These are phyloP conservation scores for Cephalopholis sonnerati DNA, from an alignment of 2,113 vertebrate genomes.

Conservation along the genomic window DNA sequence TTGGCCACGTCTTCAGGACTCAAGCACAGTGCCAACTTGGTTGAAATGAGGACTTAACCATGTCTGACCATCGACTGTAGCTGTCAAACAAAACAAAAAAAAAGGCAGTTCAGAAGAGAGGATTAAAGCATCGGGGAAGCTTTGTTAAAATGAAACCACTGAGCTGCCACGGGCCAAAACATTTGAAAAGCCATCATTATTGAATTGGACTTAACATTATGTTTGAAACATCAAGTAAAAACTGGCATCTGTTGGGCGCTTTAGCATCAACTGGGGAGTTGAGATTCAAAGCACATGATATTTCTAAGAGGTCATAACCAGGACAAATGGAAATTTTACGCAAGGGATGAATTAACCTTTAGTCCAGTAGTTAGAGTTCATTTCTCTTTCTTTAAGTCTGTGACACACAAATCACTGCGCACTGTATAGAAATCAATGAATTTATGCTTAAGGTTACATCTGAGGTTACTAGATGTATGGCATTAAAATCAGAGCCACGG, in stretches of 20 bases:
- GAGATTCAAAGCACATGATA: conserved; percentile 17
- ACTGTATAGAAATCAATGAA: conserved; percentile 8
- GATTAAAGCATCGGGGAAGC: conserved; percentile 20
- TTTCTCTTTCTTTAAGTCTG: conserved; percentile 6
- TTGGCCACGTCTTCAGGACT: conserved; percentile 49
- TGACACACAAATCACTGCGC: not conserved
- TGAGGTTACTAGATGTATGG: conserved; percentile 15
- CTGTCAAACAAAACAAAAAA: not conserved
- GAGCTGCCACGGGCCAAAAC: conserved; percentile 10
- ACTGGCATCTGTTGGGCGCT: not conserved
- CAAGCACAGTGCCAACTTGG: conserved; percentile 14
- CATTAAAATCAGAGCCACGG: conserved; percentile 2
- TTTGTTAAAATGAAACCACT: conserved; percentile 38
- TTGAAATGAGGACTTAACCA: conserved; percentile 22
- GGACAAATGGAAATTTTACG: not conserved
- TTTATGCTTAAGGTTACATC: conserved; percentile 21
- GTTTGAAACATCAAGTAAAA: conserved; percentile 10
- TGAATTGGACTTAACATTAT: not conserved
- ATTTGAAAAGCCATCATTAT: conserved; percentile 37
- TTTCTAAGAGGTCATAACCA: conserved; percentile 7
- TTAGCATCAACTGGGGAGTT: not conserved
- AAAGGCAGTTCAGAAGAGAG: not conserved
- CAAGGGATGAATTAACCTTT: not conserved
- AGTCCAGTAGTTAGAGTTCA: conserved; percentile 11
- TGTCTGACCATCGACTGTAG: conserved; percentile 21